These are phyloP conservation scores for Xenentodon cancila DNA, from an alignment of 2,797 vertebrate species.

Conservation along the genomic window DNA sequence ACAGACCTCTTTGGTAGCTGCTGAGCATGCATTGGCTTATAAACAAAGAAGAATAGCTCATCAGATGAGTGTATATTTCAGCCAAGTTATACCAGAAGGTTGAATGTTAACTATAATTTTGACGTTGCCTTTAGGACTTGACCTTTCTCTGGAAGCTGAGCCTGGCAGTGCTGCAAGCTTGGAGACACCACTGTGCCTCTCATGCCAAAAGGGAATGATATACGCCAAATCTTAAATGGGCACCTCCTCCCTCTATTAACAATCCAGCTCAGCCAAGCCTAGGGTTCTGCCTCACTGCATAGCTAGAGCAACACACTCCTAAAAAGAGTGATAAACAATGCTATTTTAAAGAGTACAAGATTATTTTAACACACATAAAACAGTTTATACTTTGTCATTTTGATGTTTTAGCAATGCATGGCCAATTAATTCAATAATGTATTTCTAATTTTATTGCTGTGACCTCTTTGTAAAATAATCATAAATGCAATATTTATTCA, in stretches of 20 bases:
- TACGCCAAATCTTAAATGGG: constrained; percentile 71
- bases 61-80: too few species aligned
- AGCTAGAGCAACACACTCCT: constrained; percentile 31
- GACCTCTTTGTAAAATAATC: background rate
- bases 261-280: constrained; percentile 40
- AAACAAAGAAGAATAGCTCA: constrained; percentile 1
- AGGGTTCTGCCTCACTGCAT: constrained; percentile 37
- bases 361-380: background rate
- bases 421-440: too few species aligned
- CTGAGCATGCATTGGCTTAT: background rate
- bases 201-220: constrained; percentile 51
- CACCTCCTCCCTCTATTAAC: constrained; percentile 55
- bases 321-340: constrained; percentile 10
- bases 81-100: constrained; percentile 13
- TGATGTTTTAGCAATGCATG: too few species aligned
- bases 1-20: constrained; percentile 13
- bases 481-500: background rate
- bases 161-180: constrained; percentile 62
- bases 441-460: too few species aligned
- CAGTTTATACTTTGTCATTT: background rate
- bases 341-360: background rate
- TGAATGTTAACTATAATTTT: constrained; percentile 56
- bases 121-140: constrained; percentile 55
- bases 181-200: constrained; percentile 37
- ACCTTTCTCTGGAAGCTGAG: constrained; percentile 66